These are phyloP conservation scores for Bombyx mandarina DNA, from an alignment of 1,140 invertebrate species.

Conservation along the genomic window DNA sequence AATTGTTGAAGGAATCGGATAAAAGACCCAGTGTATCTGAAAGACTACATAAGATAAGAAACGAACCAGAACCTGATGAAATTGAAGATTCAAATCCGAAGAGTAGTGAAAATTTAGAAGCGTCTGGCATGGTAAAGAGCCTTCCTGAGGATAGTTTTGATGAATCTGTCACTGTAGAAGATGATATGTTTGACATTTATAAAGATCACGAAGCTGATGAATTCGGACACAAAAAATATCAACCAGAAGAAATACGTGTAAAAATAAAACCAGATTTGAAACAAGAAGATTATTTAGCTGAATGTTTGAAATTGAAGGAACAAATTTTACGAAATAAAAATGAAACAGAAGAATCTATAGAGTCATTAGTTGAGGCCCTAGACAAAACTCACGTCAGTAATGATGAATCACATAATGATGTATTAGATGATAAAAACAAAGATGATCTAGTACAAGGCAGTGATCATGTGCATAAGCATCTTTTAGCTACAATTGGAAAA, in stretches of 20 bases:
- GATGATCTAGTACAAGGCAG: constrained; percentile 20
- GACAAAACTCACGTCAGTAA: constrained; percentile 36
- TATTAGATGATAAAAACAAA: constrained; percentile 5
- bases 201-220: constrained; percentile 57
- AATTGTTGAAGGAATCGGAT: constrained; percentile 25
- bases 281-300: constrained; percentile 39
- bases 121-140: constrained; percentile 33
- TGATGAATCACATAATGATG: constrained; percentile 5
- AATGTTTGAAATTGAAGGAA: constrained; percentile 55
- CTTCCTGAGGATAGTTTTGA: constrained; percentile 52
- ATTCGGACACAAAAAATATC: constrained; percentile 62
- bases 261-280: constrained; percentile 29
- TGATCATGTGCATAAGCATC: constrained; percentile 41
- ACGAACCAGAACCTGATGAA: constrained; percentile 17
- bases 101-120: constrained; percentile 22
- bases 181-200: constrained; percentile 63
- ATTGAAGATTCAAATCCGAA: constrained; percentile 6
- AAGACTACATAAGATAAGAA: constrained; percentile 32
- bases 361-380: constrained; percentile 44
- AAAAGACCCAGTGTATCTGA: constrained; percentile 21
- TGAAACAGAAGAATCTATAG: constrained; percentile 36
- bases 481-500: constrained; percentile 52
- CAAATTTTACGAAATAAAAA: constrained; percentile 46
- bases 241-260: constrained; percentile 43
- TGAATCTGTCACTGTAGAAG: constrained; percentile 39